Evolutionary conservation across 2,797 vertebrate species (phyloP), one percentile per base, ranked within the genome.

Genomic region (Hyperoplus immaculatus): DNA sequence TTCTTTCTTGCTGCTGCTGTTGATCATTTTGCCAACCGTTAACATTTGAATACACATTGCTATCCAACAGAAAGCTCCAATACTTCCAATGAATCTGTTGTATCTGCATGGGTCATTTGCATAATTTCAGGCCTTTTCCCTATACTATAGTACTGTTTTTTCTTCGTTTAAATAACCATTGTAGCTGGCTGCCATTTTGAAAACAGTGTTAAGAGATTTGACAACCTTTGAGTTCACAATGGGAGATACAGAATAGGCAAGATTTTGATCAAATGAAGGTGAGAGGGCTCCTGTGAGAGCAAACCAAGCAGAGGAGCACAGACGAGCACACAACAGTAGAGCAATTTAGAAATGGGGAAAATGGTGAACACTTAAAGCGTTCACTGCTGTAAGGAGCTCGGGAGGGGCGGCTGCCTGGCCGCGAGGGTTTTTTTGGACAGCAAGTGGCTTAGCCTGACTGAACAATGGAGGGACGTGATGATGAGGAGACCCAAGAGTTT

Each of bases 381-480:
- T 62, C 18, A 63, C 42, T 57, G 16, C 15, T 9, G 51, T 43
- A 15, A 14, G 29, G 41, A 80, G 67, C 53, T 18, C 21, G 54
- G 64, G 16, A 59, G 46, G 75, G 65, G 54, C n/a, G 16, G 29
- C 29, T 29, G 29, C 29, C 54, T 72, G 69, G 10, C 49, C 9
- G 53, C 81, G 45, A 77, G 14, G 67, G 53, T 16, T 74, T 29
- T 29, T 29, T 72, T 47, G 36, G 62, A 14, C 8, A 5, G 51
- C 0, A 0, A 60, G 51, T 11, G 55, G 29, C 51, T 61, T 45
- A 62, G 59, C 50, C 62, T 55, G 55, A 54, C 63, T 59, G 64
- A 89, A 87, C 68, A 89, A 88, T 80, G 36, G 75, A 82, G 70
- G 63, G 51, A 88, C 42, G 42, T 72, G 77, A 81, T 64, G 77